Evolutionary conservation across 2,113 vertebrate species (phyloP).

Genomic region (Cyrtonyx montezumae): DNA sequence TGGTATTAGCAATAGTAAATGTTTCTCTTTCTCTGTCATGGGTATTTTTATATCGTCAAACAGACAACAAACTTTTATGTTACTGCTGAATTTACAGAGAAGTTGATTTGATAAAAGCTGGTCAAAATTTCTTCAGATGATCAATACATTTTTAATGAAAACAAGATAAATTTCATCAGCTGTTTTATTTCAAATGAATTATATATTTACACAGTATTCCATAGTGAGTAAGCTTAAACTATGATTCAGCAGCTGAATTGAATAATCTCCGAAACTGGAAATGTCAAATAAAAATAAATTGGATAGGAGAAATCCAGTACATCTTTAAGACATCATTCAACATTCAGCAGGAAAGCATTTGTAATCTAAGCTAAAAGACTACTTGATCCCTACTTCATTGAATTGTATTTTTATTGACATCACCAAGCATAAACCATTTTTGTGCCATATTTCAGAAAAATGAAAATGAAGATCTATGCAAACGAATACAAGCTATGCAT

Average conservation of each 20-base stretch:
- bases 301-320: neutral
- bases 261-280: neutral
- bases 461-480: neutral
- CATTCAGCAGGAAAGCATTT: neutral
- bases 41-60: neutral
- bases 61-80: neutral
- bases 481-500: neutral
- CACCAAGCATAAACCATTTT: neutral
- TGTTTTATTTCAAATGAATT: neutral
- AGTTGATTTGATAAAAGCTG: neutral
- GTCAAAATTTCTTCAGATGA: neutral
- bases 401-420: neutral
- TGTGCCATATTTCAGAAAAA: neutral
- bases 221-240: neutral
- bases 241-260: neutral
- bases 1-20: neutral
- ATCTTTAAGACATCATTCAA: neutral
- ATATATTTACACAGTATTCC: neutral
- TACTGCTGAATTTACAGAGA: neutral
- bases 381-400: neutral
- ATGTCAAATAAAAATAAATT: neutral
- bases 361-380: neutral
- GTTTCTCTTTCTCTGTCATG: neutral
- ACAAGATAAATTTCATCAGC: neutral
- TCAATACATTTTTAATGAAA: neutral